A percentile compares a stretch with the other conserved stretches of the same genome.
Conservation (phyloP, 2,113 vertebrate genomes). For the Otus sunia region DNA sequence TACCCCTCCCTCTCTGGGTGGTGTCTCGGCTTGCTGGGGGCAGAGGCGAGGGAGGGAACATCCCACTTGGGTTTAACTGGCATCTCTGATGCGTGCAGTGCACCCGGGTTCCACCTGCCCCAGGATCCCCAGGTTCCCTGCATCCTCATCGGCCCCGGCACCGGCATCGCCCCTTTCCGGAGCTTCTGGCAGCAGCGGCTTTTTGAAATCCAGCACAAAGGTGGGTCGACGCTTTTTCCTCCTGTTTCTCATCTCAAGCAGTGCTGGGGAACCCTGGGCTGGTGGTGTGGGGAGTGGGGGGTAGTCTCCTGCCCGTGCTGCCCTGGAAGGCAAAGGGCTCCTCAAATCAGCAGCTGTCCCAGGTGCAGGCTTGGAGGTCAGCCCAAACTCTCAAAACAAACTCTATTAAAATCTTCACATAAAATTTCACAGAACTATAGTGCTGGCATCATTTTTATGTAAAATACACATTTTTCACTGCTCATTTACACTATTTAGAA, state of each 20-base stretch:
- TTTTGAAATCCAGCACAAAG: slow-evolving; percentile 89
- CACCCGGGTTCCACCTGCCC: slow-evolving; percentile 92
- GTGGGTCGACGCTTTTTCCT: slow-evolving; percentile 38
- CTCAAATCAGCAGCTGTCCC: not conserved
- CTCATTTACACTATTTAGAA: not conserved
- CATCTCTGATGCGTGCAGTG: slow-evolving; percentile 63
- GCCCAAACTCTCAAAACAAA: not conserved
- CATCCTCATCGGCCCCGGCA: slow-evolving; percentile 94
- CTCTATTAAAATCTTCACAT: not conserved
- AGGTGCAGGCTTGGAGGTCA: not conserved
- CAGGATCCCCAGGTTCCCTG: slow-evolving; percentile 89
- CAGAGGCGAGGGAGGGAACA: not conserved
- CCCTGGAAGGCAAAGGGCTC: not conserved
- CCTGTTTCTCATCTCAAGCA: not conserved
- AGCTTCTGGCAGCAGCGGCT: slow-evolving; percentile 98
- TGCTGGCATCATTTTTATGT: too few relatives aligned
- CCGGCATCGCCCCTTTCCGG: slow-evolving; percentile 95
- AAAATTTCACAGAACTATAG: not conserved
- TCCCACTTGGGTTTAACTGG: not conserved
- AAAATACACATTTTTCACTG: not conserved
- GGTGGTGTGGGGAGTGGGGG: fast-evolving
- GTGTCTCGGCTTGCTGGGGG: not conserved
- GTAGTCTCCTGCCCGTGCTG: fast-evolving
- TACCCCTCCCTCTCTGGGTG: too few relatives aligned
- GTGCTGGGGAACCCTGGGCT: not conserved